These are phyloP conservation scores for Artibeus jamaicensis DNA, from an alignment of 2,797 vertebrate genomes.

Conservation along the genomic window DNA sequence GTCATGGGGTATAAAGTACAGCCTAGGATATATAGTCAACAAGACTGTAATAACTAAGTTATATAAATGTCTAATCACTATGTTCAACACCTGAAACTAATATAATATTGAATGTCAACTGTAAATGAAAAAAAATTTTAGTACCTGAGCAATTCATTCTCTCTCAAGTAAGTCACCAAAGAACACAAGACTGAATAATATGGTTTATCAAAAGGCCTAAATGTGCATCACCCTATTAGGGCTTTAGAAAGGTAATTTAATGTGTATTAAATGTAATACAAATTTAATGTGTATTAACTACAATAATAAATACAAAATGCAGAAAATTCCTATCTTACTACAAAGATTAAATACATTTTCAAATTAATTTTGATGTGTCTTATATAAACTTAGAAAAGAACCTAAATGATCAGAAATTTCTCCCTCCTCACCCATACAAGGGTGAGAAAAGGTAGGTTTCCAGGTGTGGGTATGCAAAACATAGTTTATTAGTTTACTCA, in stretches of 20 bases:
- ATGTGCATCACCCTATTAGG: background rate
- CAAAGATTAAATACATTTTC: background rate
- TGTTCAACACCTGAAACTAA: background rate
- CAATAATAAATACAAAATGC: background rate
- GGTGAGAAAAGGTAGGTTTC: background rate
- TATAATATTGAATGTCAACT: background rate
- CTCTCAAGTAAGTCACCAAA: background rate
- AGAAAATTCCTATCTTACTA: background rate
- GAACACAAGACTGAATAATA: background rate
- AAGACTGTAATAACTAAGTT: background rate
- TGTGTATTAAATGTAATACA: background rate
- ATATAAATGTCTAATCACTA: background rate
- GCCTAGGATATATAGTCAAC: background rate
- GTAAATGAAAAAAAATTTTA: background rate
- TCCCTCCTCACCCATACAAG: background rate
- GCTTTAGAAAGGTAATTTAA: constrained; percentile 14
- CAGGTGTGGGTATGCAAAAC: background rate
- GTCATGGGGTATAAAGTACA: background rate
- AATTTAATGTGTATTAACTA: background rate
- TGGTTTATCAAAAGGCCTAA: background rate
- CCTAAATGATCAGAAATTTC: background rate
- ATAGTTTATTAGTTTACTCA: background rate
- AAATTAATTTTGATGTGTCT: background rate
- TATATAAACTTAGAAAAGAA: background rate
- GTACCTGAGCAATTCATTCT: background rate